These are phyloP conservation scores for Ophioninae sp. DNA, from an alignment of 2,888 invertebrate species.

Conservation along the genomic window DNA sequence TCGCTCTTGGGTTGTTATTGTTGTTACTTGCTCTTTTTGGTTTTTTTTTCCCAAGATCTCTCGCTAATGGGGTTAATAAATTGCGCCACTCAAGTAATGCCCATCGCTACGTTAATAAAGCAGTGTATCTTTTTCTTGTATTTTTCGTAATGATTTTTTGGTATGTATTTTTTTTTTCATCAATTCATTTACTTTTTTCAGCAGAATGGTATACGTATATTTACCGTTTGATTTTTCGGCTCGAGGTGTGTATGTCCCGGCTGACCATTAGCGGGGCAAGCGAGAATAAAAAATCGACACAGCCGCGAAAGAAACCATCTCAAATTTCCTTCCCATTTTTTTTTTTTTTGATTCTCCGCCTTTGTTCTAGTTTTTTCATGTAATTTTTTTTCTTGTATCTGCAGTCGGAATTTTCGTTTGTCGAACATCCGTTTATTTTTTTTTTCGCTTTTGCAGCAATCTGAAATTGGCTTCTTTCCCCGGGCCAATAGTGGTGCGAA, in stretches of 20 bases:
- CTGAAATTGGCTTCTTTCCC: slow-evolving; percentile 74
- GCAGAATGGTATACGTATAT: slow-evolving; percentile 64
- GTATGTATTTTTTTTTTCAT: slow-evolving; percentile 42
- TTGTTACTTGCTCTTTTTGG: slow-evolving; percentile 10
- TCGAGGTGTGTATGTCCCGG: slow-evolving; percentile 71
- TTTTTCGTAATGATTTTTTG: slow-evolving; percentile 49
- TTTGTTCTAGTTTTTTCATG: slow-evolving; percentile 9
- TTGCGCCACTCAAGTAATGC: slow-evolving; percentile 65
- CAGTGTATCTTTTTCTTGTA: slow-evolving; percentile 60
- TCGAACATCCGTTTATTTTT: not conserved
- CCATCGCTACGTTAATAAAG: slow-evolving; percentile 65
- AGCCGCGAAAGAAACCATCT: slow-evolving; percentile 76
- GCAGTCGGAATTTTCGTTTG: slow-evolving; percentile 1
- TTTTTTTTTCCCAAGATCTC: not conserved
- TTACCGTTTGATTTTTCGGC: slow-evolving; percentile 74
- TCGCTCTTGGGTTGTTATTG: slow-evolving; percentile 28
- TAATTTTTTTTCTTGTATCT: not conserved
- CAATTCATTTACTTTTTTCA: slow-evolving; percentile 49
- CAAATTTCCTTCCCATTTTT: slow-evolving; percentile 66
- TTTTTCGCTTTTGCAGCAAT: slow-evolving; percentile 57
- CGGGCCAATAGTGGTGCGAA: slow-evolving; percentile 68
- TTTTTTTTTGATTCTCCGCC: slow-evolving; percentile 1
- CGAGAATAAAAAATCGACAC: slow-evolving; percentile 75
- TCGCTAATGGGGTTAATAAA: slow-evolving; percentile 34
- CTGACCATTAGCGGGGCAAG: slow-evolving; percentile 73